phyloP scores from a whole-genome alignment of 2,797 vertebrate species.

The Rhinoraja longicauda region DNA sequence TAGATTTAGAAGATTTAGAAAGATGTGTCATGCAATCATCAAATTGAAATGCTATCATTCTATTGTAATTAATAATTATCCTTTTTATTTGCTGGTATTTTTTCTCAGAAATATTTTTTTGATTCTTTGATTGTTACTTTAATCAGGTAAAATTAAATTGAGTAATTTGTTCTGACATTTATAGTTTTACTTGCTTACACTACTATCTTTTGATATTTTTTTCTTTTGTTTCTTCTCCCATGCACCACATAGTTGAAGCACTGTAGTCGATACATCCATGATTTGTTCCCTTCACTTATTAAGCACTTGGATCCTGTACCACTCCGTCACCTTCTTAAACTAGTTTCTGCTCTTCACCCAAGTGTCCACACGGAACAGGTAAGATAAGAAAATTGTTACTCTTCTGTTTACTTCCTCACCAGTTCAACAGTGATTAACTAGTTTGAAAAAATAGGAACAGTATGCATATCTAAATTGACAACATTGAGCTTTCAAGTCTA shows the following conservation, averaged over 20 bases:
- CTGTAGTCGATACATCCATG: constrained; percentile 96
- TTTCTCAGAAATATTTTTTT: neutral
- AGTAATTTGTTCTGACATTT: neutral
- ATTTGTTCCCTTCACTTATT: constrained; percentile 94
- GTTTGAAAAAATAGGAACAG: neutral
- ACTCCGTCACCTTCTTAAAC: constrained; percentile 90
- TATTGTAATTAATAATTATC: neutral
- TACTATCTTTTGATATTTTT: neutral
- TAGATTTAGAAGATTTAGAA: no score
- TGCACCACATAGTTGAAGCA: constrained; percentile 77
- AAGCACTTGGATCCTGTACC: constrained; percentile 97
- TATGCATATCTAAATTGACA: neutral
- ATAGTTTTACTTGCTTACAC: neutral
- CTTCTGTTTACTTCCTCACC: neutral
- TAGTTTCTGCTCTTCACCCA: constrained; percentile 91
- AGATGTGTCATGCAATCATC: neutral
- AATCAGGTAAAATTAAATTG: neutral
- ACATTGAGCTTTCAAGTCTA: neutral
- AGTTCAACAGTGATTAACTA: neutral
- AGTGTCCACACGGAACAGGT: constrained; percentile 97
- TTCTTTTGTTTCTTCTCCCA: constrained; percentile 40
- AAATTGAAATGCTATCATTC: neutral
- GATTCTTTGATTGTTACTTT: neutral
- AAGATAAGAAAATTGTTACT: constrained; percentile 41
- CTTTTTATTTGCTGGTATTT: neutral